Conservation (phyloP, 1,140 invertebrate genomes). For the Centruroides sculpturatus region DNA sequence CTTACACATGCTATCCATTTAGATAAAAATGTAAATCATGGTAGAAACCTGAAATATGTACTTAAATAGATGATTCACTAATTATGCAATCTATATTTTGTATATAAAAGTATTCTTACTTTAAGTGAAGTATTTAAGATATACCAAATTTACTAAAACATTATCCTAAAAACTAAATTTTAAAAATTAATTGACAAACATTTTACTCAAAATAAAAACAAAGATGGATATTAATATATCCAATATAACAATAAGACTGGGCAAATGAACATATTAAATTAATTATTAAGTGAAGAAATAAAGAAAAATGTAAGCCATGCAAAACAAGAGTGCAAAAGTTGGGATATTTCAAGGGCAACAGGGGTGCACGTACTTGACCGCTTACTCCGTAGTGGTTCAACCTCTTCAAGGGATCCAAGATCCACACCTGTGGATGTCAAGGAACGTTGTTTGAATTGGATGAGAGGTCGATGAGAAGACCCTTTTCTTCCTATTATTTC, state of each 20-base stretch:
- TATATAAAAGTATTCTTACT: too few relatives aligned
- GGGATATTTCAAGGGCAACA: background rate
- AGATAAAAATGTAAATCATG: too few relatives aligned
- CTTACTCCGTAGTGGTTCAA: conserved; percentile 6
- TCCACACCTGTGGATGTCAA: conserved; percentile 12
- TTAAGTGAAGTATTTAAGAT: too few relatives aligned
- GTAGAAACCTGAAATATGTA: too few relatives aligned
- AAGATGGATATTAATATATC: background rate
- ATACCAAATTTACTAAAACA: too few relatives aligned
- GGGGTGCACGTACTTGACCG: conserved; percentile 5
- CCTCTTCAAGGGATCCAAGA: conserved; percentile 14
- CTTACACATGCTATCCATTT: too few relatives aligned
- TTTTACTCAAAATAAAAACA: background rate
- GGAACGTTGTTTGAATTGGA: conserved; percentile 13
- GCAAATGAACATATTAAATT: background rate
- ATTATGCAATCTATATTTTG: too few relatives aligned
- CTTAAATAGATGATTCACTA: too few relatives aligned
- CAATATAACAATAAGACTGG: background rate
- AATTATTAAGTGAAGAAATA: background rate
- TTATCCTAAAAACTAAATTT: too few relatives aligned
- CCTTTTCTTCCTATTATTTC: background rate
- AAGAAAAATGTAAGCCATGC: background rate
- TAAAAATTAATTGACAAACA: too few relatives aligned
- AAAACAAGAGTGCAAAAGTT: background rate
- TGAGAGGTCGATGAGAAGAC: background rate